Conservation (phyloP, 2,113 vertebrate species). For the Sphyrna mokarran region DNA sequence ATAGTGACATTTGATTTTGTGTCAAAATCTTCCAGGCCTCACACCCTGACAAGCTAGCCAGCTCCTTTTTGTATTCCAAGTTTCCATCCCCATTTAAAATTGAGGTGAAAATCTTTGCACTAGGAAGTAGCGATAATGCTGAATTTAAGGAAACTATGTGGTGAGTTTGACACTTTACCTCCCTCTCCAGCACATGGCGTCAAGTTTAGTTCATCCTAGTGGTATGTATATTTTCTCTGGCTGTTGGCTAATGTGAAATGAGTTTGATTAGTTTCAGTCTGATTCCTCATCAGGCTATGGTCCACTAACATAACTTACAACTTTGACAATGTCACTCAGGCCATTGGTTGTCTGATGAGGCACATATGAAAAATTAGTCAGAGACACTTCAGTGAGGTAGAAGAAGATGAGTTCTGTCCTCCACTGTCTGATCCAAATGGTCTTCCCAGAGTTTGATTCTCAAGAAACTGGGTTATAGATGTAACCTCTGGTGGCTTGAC, state of each 20-base stretch:
- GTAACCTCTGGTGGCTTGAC: not conserved
- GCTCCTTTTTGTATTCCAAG: not conserved
- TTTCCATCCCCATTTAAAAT: not conserved
- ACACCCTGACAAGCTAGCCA: not conserved
- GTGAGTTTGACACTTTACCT: not conserved
- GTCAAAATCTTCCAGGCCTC: not conserved
- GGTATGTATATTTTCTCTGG: too few species aligned
- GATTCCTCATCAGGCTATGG: not conserved
- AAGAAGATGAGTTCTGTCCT: not conserved
- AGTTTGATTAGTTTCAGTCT: not conserved
- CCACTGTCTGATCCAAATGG: not conserved
- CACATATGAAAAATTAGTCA: too few species aligned
- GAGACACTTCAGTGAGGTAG: not conserved
- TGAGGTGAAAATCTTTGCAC: not conserved
- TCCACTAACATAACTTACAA: not conserved
- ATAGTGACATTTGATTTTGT: not conserved
- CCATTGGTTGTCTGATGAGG: not conserved
- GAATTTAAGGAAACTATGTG: not conserved
- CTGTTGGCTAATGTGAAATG: not conserved
- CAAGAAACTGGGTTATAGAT: not conserved
- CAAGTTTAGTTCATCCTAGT: not conserved
- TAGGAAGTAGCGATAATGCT: not conserved
- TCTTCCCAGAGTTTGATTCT: not conserved
- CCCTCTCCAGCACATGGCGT: not conserved
- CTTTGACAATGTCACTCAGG: not conserved